A percentile compares a stretch with the other conserved stretches of the same genome.
Evolutionary conservation across 2,888 invertebrate species (phyloP).

Genomic region (Drosophila ezoana): DNA sequence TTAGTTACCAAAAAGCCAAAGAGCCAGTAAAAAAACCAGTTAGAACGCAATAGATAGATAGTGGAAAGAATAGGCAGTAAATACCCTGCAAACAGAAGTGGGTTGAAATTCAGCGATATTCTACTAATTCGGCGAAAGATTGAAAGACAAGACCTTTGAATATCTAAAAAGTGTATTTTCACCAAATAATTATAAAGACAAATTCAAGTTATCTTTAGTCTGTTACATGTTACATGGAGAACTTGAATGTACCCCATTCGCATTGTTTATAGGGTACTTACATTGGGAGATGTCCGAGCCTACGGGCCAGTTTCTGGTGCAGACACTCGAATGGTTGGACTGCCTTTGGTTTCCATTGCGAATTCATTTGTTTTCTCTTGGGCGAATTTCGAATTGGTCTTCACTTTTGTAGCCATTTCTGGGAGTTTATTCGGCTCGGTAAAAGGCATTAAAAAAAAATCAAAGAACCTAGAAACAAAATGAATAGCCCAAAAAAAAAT

Average conservation of each 20-base stretch:
- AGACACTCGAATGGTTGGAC: constrained; percentile 22
- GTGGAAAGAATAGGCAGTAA: background rate
- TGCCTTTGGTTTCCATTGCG: constrained; percentile 50
- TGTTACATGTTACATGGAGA: too few species aligned
- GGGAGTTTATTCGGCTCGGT: constrained; percentile 31
- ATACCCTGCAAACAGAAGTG: constrained; percentile 1
- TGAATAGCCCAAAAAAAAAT: constrained; percentile 2
- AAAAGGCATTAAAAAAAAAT: constrained; percentile 19
- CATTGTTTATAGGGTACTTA: background rate
- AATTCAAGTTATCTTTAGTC: background rate
- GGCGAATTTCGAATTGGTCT: constrained; percentile 45
- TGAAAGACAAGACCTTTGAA: too few species aligned
- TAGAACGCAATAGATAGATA: constrained; percentile 6
- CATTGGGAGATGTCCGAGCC: constrained; percentile 7
- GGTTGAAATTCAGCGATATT: too few species aligned
- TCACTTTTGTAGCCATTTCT: constrained; percentile 28
- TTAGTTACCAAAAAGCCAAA: constrained; percentile 52
- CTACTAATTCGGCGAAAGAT: too few species aligned
- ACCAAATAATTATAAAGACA: background rate
- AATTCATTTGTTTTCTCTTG: constrained; percentile 41
- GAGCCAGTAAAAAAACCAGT: constrained; percentile 5
- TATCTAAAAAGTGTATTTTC: too few species aligned
- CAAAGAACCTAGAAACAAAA: constrained; percentile 7
- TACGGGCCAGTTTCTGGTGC: constrained; percentile 26
- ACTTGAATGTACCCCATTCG: background rate